These are phyloP conservation scores for Brachionus plicatilis DNA, from an alignment of 1,140 invertebrate genomes.

Conservation along the genomic window DNA sequence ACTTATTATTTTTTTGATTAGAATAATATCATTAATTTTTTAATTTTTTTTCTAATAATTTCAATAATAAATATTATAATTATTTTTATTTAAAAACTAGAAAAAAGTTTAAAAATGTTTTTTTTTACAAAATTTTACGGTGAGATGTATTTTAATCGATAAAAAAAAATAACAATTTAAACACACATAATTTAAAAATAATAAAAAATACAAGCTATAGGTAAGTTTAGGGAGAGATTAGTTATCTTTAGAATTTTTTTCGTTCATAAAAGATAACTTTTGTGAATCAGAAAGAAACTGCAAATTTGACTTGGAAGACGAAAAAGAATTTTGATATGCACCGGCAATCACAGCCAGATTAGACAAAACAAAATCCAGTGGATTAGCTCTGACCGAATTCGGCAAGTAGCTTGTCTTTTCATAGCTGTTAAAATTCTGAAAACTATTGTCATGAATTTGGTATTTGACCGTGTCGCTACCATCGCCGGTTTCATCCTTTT, in stretches of 20 bases:
- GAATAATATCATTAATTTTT: neutral
- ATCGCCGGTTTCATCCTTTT: neutral
- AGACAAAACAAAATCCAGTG: neutral
- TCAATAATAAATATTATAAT: neutral
- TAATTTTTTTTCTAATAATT: neutral
- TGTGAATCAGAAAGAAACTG: neutral
- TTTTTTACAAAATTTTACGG: neutral
- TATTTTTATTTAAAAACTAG: no score
- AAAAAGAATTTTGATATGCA: constrained; percentile 8
- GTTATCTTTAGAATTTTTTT: neutral
- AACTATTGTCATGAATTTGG: neutral
- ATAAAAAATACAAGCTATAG: neutral
- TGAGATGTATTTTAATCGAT: neutral
- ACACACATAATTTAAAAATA: neutral
- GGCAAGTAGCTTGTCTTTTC: neutral
- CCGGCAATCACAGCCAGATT: constrained; percentile 3
- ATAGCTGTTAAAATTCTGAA: neutral
- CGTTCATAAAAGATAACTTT: neutral
- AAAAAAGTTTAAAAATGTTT: neutral
- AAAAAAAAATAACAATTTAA: neutral
- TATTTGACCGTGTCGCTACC: neutral
- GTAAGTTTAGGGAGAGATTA: neutral
- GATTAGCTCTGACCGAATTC: neutral
- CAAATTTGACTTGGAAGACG: neutral
- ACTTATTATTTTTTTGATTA: no score